Evolutionary conservation across 2,888 invertebrate species (phyloP).

Genomic region (Cordilura impudica): DNA sequence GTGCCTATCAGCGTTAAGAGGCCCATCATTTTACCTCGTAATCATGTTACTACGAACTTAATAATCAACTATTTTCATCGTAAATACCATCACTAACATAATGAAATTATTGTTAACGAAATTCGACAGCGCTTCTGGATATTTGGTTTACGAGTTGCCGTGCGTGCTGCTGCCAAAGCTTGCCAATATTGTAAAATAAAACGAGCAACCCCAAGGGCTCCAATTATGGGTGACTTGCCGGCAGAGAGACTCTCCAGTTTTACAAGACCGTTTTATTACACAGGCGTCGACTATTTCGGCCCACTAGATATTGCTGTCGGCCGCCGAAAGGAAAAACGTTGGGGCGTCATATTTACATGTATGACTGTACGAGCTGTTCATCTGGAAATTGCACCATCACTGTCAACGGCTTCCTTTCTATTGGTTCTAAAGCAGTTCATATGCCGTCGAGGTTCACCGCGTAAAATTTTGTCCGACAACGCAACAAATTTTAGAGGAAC

Average conservation of each 20-base stretch:
- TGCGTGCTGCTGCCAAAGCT: neutral
- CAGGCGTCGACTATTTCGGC: conserved; percentile 54
- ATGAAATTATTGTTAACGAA: conserved; percentile 44
- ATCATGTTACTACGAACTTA: conserved; percentile 39
- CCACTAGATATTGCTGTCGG: conserved; percentile 38
- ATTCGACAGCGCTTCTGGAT: conserved; percentile 35
- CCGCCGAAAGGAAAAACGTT: conserved; percentile 39
- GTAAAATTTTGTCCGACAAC: conserved; percentile 46
- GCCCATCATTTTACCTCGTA: conserved; percentile 44
- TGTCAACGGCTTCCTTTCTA: conserved; percentile 52
- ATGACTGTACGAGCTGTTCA: neutral
- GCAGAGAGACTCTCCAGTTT: conserved; percentile 19
- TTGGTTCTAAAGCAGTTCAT: conserved; percentile 52
- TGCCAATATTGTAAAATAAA: conserved; percentile 38
- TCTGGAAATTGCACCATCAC: conserved; percentile 20
- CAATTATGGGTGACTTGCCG: conserved; percentile 45
- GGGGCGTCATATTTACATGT: conserved; percentile 27
- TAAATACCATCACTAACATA: conserved; percentile 36
- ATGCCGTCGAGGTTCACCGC: conserved; percentile 33
- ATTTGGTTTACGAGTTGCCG: conserved; percentile 8
- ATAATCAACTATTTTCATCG: conserved; percentile 43
- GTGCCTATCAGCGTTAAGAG: conserved; percentile 15
- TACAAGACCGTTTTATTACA: conserved; percentile 27
- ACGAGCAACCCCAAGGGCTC: conserved; percentile 5
- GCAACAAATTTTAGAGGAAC: neutral